phyloP scores from a whole-genome alignment of 1,140 invertebrate species.

The Platyura marginata region DNA sequence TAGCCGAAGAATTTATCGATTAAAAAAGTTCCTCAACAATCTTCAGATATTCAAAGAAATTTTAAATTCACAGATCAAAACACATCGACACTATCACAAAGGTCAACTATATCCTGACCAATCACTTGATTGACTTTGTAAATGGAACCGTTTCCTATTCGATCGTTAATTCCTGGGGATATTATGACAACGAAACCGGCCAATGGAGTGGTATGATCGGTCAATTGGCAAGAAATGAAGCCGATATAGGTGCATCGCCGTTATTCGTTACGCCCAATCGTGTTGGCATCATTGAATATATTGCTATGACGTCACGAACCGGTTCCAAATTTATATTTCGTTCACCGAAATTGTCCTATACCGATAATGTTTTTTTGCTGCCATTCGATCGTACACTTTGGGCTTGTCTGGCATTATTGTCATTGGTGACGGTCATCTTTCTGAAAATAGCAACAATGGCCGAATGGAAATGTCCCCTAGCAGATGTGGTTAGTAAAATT shows the following conservation, averaged over 20 bases:
- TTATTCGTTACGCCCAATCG: conserved; percentile 38
- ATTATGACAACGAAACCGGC: conserved; percentile 19
- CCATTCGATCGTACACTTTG: conserved; percentile 39
- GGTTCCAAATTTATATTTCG: conserved; percentile 41
- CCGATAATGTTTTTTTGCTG: conserved; percentile 39
- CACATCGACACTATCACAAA: conserved; percentile 41
- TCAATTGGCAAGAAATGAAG: conserved; percentile 31
- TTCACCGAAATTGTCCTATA: conserved; percentile 42
- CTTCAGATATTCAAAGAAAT: background rate
- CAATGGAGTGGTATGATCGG: conserved; percentile 46
- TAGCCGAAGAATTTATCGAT: too few species aligned
- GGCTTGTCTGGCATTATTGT: conserved; percentile 28
- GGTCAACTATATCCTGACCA: conserved; percentile 36
- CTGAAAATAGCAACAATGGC: conserved; percentile 20
- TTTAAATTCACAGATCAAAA: conserved; percentile 24
- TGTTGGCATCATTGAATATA: conserved; percentile 35
- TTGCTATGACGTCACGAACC: conserved; percentile 37
- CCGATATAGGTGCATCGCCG: conserved; percentile 40
- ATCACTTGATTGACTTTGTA: conserved; percentile 31
- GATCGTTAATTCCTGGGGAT: conserved; percentile 35
- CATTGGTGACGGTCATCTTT: conserved; percentile 25
- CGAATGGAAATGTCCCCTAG: conserved; percentile 2
- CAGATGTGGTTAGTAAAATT: too few species aligned
- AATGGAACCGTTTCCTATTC: conserved; percentile 34
- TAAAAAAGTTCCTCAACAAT: too few species aligned